phyloP scores from a whole-genome alignment of 1,140 invertebrate species.

The Leptinotarsa lineolata region DNA sequence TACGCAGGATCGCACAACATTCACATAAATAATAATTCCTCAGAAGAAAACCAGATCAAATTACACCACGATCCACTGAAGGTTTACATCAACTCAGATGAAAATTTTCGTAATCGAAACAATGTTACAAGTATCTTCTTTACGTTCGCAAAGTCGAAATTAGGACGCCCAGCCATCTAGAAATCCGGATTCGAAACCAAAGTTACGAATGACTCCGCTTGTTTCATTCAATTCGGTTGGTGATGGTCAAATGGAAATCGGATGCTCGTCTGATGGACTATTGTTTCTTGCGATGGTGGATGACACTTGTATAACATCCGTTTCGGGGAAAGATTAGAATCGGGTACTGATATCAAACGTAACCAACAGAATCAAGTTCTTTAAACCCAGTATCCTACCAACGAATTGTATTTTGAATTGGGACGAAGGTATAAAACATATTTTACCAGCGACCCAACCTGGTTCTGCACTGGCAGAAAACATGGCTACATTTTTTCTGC shows the following conservation, averaged over 20 bases:
- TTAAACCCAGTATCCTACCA: too few relatives aligned
- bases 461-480: too few relatives aligned
- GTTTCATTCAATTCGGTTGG: conserved; percentile 11
- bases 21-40: conserved; percentile 4
- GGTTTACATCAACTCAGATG: background rate
- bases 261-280: conserved; percentile 27
- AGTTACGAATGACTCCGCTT: background rate
- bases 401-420: too few relatives aligned
- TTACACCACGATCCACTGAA: conserved; percentile 22
- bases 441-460: too few relatives aligned
- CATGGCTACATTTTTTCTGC: too few relatives aligned
- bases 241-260: conserved; percentile 25
- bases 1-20: background rate
- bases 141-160: conserved; percentile 21
- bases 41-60: background rate
- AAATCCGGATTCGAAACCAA: conserved; percentile 12
- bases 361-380: background rate
- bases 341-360: conserved; percentile 11
- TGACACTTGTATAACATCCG: conserved; percentile 24
- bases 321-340: conserved; percentile 9
- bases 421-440: too few relatives aligned
- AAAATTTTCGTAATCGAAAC: conserved; percentile 23
- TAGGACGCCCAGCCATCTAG: conserved; percentile 23
- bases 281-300: conserved; percentile 15
- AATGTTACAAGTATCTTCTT: conserved; percentile 24